Evolutionary conservation across 2,888 invertebrate species (phyloP).

Genomic region (Rotaria socialis): DNA sequence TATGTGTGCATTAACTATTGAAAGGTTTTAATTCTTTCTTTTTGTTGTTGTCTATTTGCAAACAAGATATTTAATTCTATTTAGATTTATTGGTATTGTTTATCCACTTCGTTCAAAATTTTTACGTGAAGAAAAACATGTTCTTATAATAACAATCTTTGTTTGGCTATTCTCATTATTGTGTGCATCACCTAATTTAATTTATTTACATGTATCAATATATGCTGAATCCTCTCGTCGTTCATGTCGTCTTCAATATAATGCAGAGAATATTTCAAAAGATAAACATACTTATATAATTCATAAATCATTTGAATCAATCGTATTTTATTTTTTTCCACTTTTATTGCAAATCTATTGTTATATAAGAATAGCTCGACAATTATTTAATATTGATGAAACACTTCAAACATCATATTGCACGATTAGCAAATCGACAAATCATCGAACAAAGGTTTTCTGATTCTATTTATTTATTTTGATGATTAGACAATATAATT

Average conservation of each 20-base stretch:
- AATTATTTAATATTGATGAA: slow-evolving; percentile 16
- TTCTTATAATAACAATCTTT: background rate
- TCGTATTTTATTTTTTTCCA: background rate
- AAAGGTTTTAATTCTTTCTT: background rate
- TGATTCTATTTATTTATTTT: background rate
- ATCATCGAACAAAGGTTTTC: background rate
- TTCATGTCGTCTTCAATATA: background rate
- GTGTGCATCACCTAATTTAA: background rate
- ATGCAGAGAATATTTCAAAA: background rate
- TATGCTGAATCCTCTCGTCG: background rate
- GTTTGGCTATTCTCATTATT: slow-evolving; percentile 3
- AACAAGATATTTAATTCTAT: background rate
- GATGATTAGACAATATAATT: background rate
- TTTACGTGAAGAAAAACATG: slow-evolving; percentile 17
- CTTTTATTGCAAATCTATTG: background rate
- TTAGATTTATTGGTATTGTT: slow-evolving; percentile 25
- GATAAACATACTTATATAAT: background rate
- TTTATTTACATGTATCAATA: background rate
- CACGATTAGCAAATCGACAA: background rate
- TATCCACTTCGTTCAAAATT: slow-evolving; percentile 33
- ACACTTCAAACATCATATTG: background rate
- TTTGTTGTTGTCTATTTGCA: background rate
- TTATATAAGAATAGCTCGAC: slow-evolving; percentile 2
- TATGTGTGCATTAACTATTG: slow-evolving; percentile 12
- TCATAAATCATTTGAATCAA: background rate